Percentiles rank a stretch among this genome's conserved stretches.
Conservation (phyloP, 2,888 invertebrate genomes). For the Piscicola geometra region DNA sequence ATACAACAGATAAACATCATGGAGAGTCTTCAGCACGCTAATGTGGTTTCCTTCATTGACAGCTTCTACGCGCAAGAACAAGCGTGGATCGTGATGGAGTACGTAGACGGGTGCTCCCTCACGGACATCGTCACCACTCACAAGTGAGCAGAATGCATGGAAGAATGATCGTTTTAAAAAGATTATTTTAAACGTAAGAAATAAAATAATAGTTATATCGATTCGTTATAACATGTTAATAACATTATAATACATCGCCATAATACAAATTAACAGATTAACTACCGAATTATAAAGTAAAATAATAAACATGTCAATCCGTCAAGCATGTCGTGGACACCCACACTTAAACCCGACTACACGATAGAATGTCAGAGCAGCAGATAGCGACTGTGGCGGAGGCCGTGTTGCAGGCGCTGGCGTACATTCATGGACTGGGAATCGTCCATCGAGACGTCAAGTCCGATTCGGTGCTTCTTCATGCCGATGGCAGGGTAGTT, state of each 20-base stretch:
- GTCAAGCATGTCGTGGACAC: too few species aligned
- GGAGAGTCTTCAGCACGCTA: neutral
- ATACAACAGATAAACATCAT: conserved; percentile 7
- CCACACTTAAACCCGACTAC: too few species aligned
- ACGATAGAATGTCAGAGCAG: conserved; percentile 91
- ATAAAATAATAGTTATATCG: too few species aligned
- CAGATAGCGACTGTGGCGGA: conserved; percentile 92
- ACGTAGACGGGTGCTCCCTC: conserved; percentile 77
- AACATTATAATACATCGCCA: too few species aligned
- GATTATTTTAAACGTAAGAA: too few species aligned
- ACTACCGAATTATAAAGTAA: too few species aligned
- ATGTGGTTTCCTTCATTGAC: conserved; percentile 14
- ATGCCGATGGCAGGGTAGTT: conserved; percentile 1
- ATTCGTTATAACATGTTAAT: too few species aligned
- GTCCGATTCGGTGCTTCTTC: conserved; percentile 8
- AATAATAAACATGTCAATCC: too few species aligned
- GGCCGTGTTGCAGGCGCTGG: conserved; percentile 80
- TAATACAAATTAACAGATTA: too few species aligned
- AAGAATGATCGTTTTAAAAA: neutral
- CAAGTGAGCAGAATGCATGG: neutral
- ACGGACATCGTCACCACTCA: conserved; percentile 75
- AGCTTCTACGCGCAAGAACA: neutral
- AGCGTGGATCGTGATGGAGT: conserved; percentile 67
- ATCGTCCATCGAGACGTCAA: conserved; percentile 48
- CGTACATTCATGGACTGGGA: conserved; percentile 81